phyloP scores from a whole-genome alignment of 1,140 invertebrate genomes.

The Ceratosolen solmsi region DNA sequence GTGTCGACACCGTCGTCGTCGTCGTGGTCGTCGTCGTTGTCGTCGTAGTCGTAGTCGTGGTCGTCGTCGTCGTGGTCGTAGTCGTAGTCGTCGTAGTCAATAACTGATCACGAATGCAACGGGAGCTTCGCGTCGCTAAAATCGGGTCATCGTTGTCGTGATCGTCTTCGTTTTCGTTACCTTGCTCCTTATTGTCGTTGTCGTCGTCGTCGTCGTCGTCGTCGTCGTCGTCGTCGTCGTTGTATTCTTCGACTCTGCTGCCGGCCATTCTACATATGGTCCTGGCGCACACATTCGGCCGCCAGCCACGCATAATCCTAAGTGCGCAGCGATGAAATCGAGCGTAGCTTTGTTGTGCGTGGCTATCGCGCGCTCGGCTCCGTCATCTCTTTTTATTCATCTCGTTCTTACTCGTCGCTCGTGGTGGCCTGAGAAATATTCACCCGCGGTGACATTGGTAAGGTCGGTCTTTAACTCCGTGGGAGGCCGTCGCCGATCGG shows the following conservation, averaged over 20 bases:
- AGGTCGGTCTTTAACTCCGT: conserved; percentile 37
- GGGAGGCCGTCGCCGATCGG: conserved; percentile 9
- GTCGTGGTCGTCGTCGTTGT: conserved; percentile 33
- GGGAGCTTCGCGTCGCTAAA: not conserved
- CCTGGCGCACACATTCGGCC: conserved; percentile 13
- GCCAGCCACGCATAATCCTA: not conserved
- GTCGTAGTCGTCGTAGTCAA: conserved; percentile 5
- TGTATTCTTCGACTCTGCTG: conserved; percentile 22
- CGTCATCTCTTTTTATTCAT: not conserved
- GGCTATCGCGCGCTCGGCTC: not conserved
- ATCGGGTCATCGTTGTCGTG: conserved; percentile 38
- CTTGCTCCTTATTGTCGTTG: not conserved
- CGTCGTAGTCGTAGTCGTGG: not conserved
- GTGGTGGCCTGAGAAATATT: not conserved
- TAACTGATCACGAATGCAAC: too few species aligned
- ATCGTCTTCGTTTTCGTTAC: not conserved
- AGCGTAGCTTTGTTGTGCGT: not conserved
- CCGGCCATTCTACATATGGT: conserved; percentile 34
- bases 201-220: not conserved
- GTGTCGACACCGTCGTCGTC: conserved; percentile 6
- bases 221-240: not conserved
- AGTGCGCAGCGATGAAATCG: not conserved
- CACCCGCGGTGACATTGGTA: conserved; percentile 28
- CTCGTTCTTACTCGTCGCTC: not conserved
- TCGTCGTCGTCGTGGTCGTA: not conserved